Evolutionary conservation across 2,113 vertebrate genomes (phyloP).

Genomic region (Eupsittula cactorum): DNA sequence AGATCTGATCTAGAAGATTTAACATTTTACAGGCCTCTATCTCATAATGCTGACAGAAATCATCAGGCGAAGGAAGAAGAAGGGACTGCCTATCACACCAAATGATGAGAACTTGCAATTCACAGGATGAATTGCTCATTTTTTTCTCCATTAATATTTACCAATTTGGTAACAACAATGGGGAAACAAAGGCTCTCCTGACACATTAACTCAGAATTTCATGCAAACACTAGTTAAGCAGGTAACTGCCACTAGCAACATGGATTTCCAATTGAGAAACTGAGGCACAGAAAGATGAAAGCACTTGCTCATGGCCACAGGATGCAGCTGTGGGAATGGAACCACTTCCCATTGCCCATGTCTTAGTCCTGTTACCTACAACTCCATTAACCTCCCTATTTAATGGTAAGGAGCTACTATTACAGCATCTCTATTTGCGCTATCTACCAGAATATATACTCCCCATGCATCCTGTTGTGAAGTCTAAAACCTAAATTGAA

Average conservation of each 20-base stretch:
- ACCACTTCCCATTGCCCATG: not conserved
- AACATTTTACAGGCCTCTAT: not conserved
- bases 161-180: not conserved
- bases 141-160: not conserved
- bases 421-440: not conserved
- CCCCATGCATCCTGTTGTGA: fast-evolving
- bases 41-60: not conserved
- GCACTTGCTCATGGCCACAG: not conserved
- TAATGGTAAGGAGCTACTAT: not conserved
- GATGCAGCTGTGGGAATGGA: not conserved
- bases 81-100: not conserved
- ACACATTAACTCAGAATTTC: not conserved
- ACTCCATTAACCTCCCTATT: not conserved
- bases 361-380: not conserved
- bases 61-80: not conserved
- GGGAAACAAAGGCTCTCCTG: not conserved
- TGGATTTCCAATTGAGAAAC: not conserved
- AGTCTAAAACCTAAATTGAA: not conserved
- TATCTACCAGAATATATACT: not conserved
- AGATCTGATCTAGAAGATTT: not conserved
- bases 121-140: not conserved
- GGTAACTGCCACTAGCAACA: not conserved
- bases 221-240: not conserved
- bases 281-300: not conserved
- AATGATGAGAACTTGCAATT: not conserved